Conservation (phyloP, 30 jellyfish, hydroid and myxozoan species). For the Phacellophora camtschatica region DNA sequence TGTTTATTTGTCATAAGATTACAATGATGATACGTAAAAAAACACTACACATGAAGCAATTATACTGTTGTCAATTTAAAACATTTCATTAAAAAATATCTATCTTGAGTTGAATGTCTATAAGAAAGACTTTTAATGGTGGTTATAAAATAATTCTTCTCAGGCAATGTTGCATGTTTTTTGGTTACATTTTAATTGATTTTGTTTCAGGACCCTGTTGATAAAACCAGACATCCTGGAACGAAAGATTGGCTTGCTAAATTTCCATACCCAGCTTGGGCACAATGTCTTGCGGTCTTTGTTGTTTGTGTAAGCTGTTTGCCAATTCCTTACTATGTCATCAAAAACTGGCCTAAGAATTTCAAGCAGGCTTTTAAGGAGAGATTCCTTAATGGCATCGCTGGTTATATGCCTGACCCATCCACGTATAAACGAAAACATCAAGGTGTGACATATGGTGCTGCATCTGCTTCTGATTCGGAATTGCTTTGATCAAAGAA, state of each 20-base stretch:
- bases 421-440: constrained; percentile 58
- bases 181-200: no score
- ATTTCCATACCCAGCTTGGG: constrained; percentile 84
- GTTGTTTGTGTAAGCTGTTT: constrained; percentile 69
- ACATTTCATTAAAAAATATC: no score
- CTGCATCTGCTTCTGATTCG: constrained; percentile 60
- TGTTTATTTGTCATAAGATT: no score
- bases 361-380: constrained; percentile 78
- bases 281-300: constrained; percentile 65
- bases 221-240: constrained; percentile 50
- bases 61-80: no score
- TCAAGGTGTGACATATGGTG: constrained; percentile 57
- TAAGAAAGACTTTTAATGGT: no score
- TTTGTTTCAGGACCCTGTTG: constrained; percentile 44
- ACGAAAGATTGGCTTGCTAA: constrained; percentile 71
- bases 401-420: constrained; percentile 94
- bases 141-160: no score
- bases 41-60: no score
- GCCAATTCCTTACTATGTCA: constrained; percentile 75
- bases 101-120: no score
- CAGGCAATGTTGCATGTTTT: no score
- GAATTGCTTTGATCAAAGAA: neutral
- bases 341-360: constrained; percentile 81
- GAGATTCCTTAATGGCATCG: constrained; percentile 76
- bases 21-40: no score